Conservation (phyloP, 2,888 invertebrate species). For the Agonopterix alstromeriana region DNA sequence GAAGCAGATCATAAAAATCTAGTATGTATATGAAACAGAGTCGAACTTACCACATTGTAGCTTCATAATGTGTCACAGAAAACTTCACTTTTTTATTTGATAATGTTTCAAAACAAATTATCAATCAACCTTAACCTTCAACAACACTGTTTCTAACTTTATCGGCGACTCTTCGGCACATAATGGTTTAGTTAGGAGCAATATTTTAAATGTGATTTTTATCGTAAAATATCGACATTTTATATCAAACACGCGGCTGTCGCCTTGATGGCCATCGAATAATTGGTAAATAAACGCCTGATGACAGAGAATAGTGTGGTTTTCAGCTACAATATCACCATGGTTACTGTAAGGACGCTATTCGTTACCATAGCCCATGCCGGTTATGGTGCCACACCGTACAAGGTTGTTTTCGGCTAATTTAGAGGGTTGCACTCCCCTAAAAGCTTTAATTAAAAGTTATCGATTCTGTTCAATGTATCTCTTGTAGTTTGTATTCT, state of each 20-base stretch:
- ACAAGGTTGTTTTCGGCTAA: slow-evolving; percentile 26
- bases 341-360: slow-evolving; percentile 48
- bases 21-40: background rate
- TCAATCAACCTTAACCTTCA: slow-evolving; percentile 32
- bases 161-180: background rate
- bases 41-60: slow-evolving; percentile 25
- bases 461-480: too few species aligned
- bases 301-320: slow-evolving; percentile 31
- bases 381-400: slow-evolving; percentile 35
- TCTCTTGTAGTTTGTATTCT: too few species aligned
- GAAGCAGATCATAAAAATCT: background rate
- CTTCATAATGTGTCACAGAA: slow-evolving; percentile 10
- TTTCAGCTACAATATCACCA: slow-evolving; percentile 31
- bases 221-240: slow-evolving; percentile 23
- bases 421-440: slow-evolving; percentile 20
- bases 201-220: slow-evolving; percentile 14
- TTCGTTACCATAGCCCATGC: slow-evolving; percentile 33
- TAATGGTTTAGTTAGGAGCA: slow-evolving; percentile 6
- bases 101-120: slow-evolving; percentile 21
- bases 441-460: too few species aligned
- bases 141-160: background rate
- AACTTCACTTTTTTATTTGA: slow-evolving; percentile 24
- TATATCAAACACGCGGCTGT: slow-evolving; percentile 23
- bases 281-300: slow-evolving; percentile 53
- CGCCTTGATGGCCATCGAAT: slow-evolving; percentile 38